Conservation (phyloP, 2,888 invertebrate species). For the Clitarchus hookeri region DNA sequence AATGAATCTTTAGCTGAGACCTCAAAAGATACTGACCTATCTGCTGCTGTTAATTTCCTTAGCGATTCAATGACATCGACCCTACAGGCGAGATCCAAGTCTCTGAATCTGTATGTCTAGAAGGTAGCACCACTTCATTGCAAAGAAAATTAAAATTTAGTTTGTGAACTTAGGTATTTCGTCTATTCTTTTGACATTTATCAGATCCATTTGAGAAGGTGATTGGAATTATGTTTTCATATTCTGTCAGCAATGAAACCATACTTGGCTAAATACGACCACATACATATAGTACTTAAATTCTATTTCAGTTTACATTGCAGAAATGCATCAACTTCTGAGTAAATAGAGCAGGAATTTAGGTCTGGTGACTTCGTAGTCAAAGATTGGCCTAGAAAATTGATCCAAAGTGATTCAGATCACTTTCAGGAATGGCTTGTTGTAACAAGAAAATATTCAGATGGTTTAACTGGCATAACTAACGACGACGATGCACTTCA, state of each 20-base stretch:
- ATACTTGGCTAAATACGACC: constrained; percentile 36
- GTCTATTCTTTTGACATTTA: too few relatives aligned
- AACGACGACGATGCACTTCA: background rate
- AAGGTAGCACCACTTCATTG: too few relatives aligned
- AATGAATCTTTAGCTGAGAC: too few relatives aligned
- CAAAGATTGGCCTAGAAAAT: constrained; percentile 22
- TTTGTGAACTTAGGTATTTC: too few relatives aligned
- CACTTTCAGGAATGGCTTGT: constrained; percentile 33
- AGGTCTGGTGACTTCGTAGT: constrained; percentile 35
- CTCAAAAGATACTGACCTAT: too few relatives aligned
- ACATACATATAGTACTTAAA: constrained; percentile 33
- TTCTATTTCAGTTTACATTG: background rate
- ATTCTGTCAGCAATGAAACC: background rate
- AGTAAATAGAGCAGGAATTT: constrained; percentile 34
- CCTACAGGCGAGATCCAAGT: too few relatives aligned
- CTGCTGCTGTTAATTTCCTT: too few relatives aligned
- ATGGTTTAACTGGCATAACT: constrained; percentile 22
- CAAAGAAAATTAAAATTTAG: too few relatives aligned
- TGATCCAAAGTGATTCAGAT: constrained; percentile 36
- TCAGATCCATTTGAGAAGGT: too few relatives aligned
- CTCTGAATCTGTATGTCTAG: too few relatives aligned
- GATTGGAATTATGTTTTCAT: too few relatives aligned
- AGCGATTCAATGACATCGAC: too few relatives aligned
- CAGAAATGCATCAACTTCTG: constrained; percentile 35
- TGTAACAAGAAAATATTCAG: constrained; percentile 31